Conservation (phyloP, 2,888 invertebrate genomes). For the Polydesmus complanatus region DNA sequence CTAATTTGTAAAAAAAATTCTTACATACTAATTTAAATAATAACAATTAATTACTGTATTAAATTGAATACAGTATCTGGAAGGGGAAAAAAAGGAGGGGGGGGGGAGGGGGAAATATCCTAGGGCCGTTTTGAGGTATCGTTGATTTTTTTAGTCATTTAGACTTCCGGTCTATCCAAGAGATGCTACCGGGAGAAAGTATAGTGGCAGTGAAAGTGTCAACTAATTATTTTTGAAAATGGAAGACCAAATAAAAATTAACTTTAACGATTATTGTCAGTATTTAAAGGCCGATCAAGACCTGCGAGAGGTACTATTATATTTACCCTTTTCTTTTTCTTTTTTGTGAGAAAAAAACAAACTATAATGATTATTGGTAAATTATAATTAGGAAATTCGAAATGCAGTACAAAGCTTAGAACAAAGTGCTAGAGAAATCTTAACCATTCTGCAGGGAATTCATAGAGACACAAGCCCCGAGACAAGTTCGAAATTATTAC, state of each 20-base stretch:
- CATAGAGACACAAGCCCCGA: constrained; percentile 53
- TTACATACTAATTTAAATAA: too few relatives aligned
- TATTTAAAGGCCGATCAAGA: constrained; percentile 64
- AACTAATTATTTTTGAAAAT: not conserved
- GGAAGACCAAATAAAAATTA: not conserved
- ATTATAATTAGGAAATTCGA: constrained; percentile 48
- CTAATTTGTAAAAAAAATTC: too few relatives aligned
- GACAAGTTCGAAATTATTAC: constrained; percentile 43
- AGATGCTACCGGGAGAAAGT: too few relatives aligned
- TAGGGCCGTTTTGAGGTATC: too few relatives aligned
- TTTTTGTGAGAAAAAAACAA: not conserved
- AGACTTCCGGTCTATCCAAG: too few relatives aligned
- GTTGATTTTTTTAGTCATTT: too few relatives aligned
- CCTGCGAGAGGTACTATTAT: constrained; percentile 51
- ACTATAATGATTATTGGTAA: constrained; percentile 2
- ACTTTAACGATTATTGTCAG: constrained; percentile 24
- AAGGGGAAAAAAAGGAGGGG: too few relatives aligned
- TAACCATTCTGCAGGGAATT: constrained; percentile 65
- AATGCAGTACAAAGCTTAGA: constrained; percentile 59
- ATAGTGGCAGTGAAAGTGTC: too few relatives aligned
- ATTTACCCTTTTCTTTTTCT: not conserved
- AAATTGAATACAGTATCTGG: too few relatives aligned
- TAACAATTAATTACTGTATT: too few relatives aligned
- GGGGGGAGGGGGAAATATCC: too few relatives aligned
- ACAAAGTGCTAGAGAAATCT: constrained; percentile 58